Base-by-base conservation (phyloP, 2,888 invertebrate genomes). In the Drosophila anceps region DNA sequence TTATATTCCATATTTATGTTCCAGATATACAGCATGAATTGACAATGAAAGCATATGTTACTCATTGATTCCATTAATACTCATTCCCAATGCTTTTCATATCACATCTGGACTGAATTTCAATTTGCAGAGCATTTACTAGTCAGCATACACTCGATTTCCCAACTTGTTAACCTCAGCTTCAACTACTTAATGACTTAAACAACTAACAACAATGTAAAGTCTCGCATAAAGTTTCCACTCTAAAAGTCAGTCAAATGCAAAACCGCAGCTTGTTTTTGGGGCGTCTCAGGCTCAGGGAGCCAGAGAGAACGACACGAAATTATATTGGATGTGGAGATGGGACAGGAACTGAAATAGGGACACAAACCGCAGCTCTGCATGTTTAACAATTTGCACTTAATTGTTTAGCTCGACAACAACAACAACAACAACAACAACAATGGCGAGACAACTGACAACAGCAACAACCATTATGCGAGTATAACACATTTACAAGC, bases 361-460 rank as follows among this genome's bases (percentile, higher is more conserved):
- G 60, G 20, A 63, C 65, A 41, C 50, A 70, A 62, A 63, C 81
- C 77, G 66, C 81, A 81, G 64, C 58, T 69, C 61, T 44, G 58
- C 77, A 81, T 81, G 81, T 81, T 81, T 71, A 64, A 77, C 79
- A 80, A 76, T 80, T 81, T 81, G 53, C 69, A 73, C 77, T 81
- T 81, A 80, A 80, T 80, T 80, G 81, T 81, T 73, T 81, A 67
- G 70, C 62, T 69, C 67, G 69, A 72, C 68, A 74, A 69, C 76
- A 68, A 62, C 73, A 72, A 67, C 20, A 43, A 10, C 18, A 20
- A 20, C 6, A 70, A 70, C 68, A 76, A 69, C 76, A 67, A 68
- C 73, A 72, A 70, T 46, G 48, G 51, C 29, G 41, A 66, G 44
- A 62, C 46, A 63, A 63, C 35, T 46, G 68, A 69, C 50, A 67